A percentile compares a stretch with the other conserved stretches of the same genome.
phyloP scores from a whole-genome alignment of 2,113 vertebrate genomes.

The Macrotus californicus region DNA sequence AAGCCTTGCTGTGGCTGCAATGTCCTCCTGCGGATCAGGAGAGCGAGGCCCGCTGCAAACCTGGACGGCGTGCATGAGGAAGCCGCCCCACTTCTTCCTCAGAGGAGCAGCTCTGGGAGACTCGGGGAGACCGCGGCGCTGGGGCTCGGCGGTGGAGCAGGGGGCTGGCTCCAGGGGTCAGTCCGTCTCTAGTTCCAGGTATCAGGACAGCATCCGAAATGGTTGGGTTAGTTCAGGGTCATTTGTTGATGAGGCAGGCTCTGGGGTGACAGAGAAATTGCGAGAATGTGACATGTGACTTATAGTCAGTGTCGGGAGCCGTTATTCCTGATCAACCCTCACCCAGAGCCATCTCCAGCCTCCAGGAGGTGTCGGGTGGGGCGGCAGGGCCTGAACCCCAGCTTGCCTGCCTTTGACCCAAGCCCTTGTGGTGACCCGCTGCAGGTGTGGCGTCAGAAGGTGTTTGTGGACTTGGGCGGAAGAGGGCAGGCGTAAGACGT shows the following conservation, averaged over 20 bases:
- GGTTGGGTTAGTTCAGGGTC: too few relatives aligned
- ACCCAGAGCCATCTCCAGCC: rapidly evolving
- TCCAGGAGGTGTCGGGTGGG: too few relatives aligned
- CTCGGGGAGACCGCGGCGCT: too few relatives aligned
- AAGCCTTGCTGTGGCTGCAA: too few relatives aligned
- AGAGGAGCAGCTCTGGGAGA: neutral
- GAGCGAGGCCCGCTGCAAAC: neutral
- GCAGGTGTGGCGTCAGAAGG: neutral
- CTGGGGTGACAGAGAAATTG: neutral
- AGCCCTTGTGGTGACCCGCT: too few relatives aligned
- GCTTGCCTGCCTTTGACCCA: neutral
- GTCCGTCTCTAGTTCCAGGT: neutral
- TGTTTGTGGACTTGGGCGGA: neutral
- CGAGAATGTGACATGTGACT: neutral
- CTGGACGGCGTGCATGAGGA: neutral
- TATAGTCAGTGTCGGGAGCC: too few relatives aligned
- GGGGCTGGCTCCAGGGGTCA: too few relatives aligned
- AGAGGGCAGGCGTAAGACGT: neutral
- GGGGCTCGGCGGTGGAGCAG: too few relatives aligned
- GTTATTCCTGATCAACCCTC: neutral
- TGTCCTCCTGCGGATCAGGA: neutral
- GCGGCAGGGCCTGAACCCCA: rapidly evolving
- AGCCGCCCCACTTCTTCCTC: neutral
- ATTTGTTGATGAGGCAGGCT: too few relatives aligned
- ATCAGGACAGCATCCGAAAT: neutral